These are phyloP conservation scores for Crocidura indochinensis DNA, from an alignment of 2,797 vertebrate genomes.

Conservation along the genomic window DNA sequence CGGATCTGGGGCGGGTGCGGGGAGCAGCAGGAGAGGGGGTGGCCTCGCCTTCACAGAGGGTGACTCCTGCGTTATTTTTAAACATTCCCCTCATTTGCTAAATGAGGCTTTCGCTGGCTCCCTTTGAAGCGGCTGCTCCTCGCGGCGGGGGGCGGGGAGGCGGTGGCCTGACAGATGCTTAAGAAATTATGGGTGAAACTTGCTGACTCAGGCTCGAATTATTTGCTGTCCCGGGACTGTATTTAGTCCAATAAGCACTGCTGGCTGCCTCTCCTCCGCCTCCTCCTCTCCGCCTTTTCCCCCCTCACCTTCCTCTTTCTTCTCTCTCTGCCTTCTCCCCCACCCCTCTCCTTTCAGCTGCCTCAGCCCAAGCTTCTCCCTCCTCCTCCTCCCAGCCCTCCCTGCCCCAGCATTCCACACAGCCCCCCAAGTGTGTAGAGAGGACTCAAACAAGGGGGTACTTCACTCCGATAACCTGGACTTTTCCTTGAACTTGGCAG, in stretches of 20 bases:
- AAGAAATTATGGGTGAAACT: slow-evolving; percentile 87
- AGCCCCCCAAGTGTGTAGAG: too few relatives aligned
- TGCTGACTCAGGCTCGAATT: slow-evolving; percentile 87
- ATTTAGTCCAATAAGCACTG: slow-evolving; percentile 84
- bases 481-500: slow-evolving; percentile 9
- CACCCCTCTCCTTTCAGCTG: background rate
- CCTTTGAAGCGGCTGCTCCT: slow-evolving; percentile 82
- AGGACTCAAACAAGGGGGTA: background rate
- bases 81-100: slow-evolving; percentile 86
- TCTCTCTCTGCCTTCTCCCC: background rate
- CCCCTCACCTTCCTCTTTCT: background rate
- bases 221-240: slow-evolving; percentile 86
- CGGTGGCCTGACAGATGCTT: slow-evolving; percentile 86
- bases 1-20: background rate
- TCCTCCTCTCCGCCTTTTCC: background rate
- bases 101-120: slow-evolving; percentile 85
- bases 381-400: background rate
- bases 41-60: slow-evolving; percentile 80
- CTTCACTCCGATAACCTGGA: background rate
- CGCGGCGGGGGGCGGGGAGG: slow-evolving; percentile 71
- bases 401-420: background rate
- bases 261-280: slow-evolving; percentile 62
- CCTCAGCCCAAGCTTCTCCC: background rate
- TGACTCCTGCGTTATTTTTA: slow-evolving; percentile 85
- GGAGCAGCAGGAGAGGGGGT: slow-evolving; percentile 72